phyloP scores from a whole-genome alignment of 2,797 vertebrate genomes.

The Melanotaenia trifasciata region DNA sequence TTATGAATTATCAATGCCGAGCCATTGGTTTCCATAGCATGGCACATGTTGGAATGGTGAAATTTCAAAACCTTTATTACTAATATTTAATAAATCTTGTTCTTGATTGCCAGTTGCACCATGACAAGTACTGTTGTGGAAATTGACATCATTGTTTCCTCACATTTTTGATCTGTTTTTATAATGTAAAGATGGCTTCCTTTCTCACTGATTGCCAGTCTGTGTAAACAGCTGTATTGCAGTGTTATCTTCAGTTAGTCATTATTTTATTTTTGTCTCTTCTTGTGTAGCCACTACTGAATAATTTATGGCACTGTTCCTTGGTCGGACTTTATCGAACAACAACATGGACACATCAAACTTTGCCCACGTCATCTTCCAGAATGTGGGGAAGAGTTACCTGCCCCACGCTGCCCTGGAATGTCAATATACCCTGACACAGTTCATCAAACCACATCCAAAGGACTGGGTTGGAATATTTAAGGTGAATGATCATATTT shows the following conservation, averaged over 20 bases:
- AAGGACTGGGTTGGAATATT: constrained; percentile 99
- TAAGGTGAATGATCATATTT: constrained; percentile 86
- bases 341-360: constrained; percentile 93
- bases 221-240: not conserved
- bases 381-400: constrained; percentile 99
- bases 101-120: not conserved
- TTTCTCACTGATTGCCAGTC: not conserved
- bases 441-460: constrained; percentile 93
- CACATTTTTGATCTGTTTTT: constrained; percentile 4
- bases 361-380: constrained; percentile 99
- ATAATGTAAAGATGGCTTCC: not conserved
- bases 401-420: constrained; percentile 95
- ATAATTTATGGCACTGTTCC: constrained; percentile 88
- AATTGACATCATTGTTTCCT: not conserved
- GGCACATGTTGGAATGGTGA: not conserved
- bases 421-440: constrained; percentile 96
- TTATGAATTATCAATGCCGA: too few species aligned
- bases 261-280: constrained; percentile 19
- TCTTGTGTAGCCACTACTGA: constrained; percentile 69
- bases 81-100: not conserved
- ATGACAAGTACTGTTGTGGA: not conserved
- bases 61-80: not conserved
- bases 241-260: constrained; percentile 10
- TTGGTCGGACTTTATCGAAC: constrained; percentile 84
- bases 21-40: too few species aligned